Evolutionary conservation across 2,797 vertebrate genomes (phyloP), one percentile per base, ranked within the genome.

Genomic region (Leuciscus waleckii): DNA sequence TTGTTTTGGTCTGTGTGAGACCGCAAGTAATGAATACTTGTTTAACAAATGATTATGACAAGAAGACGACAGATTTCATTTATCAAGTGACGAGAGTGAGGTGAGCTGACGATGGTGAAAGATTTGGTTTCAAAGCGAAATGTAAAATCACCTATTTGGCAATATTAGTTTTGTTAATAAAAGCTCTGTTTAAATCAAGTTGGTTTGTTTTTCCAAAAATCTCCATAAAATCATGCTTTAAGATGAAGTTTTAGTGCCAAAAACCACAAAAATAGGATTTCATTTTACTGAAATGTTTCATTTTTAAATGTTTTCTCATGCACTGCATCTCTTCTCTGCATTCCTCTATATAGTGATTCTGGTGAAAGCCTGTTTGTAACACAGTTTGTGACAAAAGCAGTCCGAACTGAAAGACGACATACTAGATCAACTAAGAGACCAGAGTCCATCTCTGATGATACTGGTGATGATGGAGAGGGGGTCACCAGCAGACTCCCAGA

Each of bases 291-390:
- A 68, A 80, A 21, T 13, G 14, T 23, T 75, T n/a, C 26, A 51
- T 3, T 68, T 80, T 19, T 23, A 26, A 51, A 58, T 43, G 51
- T 39, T 77, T 29, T 65, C 19, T 69, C 23, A 82, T 58, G n/a
- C 54, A 37, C 41, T 32, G 26, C 39, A 46, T 46, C 41, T 16
- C 21, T 56, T 74, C 5, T 51, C 1, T 82, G 23, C 23, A 71
- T 37, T 88, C n/a, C 88, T 35, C 89, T 74, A 5, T 56, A 41
- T 89, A 96, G 95, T 84, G 94, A 94, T 75, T 95, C 95, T 0
- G 93, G 85, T 10, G 91, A 94, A 82, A 94, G 92, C 80, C 39
- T 95, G 85, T 95, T 96, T 88, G 23, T 93, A 37, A 94, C 94
- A 13, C 94, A 95, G 91, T 83, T 81, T 29, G 61, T 87, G 8